Percentiles rank a stretch among this genome's conserved stretches.
phyloP scores from a whole-genome alignment of 2,888 invertebrate genomes.

The Scaptomyza parva region DNA sequence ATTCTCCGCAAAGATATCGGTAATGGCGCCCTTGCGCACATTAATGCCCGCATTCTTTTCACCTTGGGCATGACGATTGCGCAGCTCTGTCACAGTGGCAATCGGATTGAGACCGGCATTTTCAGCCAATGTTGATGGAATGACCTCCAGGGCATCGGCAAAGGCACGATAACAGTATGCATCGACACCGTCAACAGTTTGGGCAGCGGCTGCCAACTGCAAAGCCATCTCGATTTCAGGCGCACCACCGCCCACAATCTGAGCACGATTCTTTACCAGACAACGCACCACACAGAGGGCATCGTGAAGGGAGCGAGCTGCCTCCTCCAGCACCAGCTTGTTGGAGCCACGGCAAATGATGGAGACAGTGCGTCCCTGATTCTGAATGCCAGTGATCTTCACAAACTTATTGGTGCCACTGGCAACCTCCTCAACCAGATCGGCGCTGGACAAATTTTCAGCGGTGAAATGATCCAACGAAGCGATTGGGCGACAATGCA shows the following conservation, averaged over 20 bases:
- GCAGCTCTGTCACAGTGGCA: conserved; percentile 97
- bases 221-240: conserved; percentile 98
- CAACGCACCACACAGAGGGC: conserved; percentile 97
- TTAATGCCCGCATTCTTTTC: conserved; percentile 96
- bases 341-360: conserved; percentile 95
- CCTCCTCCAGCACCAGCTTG: conserved; percentile 95
- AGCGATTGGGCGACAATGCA: conserved; percentile 97
- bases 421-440: conserved; percentile 96
- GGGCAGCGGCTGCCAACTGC: conserved; percentile 91
- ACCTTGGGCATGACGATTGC: conserved; percentile 95
- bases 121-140: conserved; percentile 95
- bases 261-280: conserved; percentile 95
- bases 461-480: conserved; percentile 98
- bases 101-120: conserved; percentile 96
- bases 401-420: conserved; percentile 96
- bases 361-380: conserved; percentile 95
- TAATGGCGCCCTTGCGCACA: conserved; percentile 97
- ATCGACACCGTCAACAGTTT: conserved; percentile 95
- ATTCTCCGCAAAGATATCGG: conserved; percentile 98
- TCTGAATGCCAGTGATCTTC: conserved; percentile 95
- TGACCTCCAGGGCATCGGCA: conserved; percentile 97
- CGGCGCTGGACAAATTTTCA: conserved; percentile 96
- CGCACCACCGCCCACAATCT: conserved; percentile 98
- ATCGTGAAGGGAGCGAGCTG: conserved; percentile 96
- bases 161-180: conserved; percentile 98